phyloP scores from a whole-genome alignment of 2,797 vertebrate genomes.

The Gambelia wislizenii region DNA sequence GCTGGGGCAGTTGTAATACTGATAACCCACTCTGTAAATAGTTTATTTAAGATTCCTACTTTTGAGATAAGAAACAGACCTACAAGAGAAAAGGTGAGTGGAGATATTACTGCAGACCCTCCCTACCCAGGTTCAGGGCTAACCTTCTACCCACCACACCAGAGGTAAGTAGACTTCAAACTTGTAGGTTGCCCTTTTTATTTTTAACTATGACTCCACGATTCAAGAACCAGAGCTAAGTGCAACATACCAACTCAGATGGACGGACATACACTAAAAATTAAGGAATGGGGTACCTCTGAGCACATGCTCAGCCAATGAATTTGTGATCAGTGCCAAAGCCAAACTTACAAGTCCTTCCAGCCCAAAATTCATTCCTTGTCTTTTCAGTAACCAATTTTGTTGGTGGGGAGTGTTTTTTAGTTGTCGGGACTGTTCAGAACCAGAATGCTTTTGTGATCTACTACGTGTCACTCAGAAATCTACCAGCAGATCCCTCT shows the following conservation, averaged over 20 bases:
- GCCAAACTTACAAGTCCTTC: background rate
- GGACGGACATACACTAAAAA: background rate
- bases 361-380: background rate
- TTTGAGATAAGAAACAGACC: background rate
- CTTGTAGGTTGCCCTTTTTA: background rate
- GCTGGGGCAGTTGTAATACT: too few species aligned
- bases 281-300: background rate
- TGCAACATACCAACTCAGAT: background rate
- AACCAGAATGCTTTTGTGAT: background rate
- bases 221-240: background rate
- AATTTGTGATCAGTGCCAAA: background rate
- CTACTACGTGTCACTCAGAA: background rate
- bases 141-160: background rate
- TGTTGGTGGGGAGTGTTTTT: background rate
- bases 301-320: too few species aligned
- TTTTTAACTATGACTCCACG: background rate
- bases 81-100: background rate
- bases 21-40: too few species aligned
- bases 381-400: background rate
- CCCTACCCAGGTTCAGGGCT: background rate
- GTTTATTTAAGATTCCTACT: background rate
- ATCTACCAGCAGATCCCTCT: background rate
- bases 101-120: background rate
- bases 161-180: background rate
- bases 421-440: background rate